Percentiles rank a stretch among this genome's conserved stretches.
These are phyloP conservation scores for Bolinopsis microptera DNA, from an alignment of 37 sponge, comb jelly and placozoan genomes.

Conservation along the genomic window DNA sequence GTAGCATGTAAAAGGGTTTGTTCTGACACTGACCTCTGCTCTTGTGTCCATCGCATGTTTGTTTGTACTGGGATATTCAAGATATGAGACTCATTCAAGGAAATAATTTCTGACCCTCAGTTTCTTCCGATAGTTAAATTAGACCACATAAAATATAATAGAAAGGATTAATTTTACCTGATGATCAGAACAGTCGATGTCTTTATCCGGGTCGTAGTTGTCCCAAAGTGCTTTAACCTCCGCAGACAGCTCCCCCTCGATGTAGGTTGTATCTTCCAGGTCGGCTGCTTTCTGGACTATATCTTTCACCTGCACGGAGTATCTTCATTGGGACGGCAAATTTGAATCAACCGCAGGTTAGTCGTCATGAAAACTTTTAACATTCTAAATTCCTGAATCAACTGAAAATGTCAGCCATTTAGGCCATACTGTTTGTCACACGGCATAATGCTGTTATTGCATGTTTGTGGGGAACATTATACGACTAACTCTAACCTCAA, in stretches of 20 bases:
- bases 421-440: too few relatives aligned
- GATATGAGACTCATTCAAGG: too few relatives aligned
- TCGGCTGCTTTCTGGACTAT: constrained; percentile 32
- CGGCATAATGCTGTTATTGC: too few relatives aligned
- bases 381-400: too few relatives aligned
- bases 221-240: constrained; percentile 2
- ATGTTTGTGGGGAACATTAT: too few relatives aligned
- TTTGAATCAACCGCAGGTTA: too few relatives aligned
- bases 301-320: constrained; percentile 7
- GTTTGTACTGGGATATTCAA: constrained; percentile 10
- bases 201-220: background rate
- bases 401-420: too few relatives aligned
- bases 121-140: too few relatives aligned
- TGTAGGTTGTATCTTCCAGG: background rate
- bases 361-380: too few relatives aligned
- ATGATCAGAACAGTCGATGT: background rate
- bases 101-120: too few relatives aligned
- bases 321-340: too few relatives aligned
- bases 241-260: background rate
- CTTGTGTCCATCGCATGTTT: background rate
- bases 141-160: too few relatives aligned
- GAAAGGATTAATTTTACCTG: background rate
- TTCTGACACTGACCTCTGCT: background rate
- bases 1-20: constrained; percentile 21
- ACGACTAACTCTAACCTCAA: constrained; percentile 1